Conservation (phyloP, 2,113 vertebrate genomes). For the Phycodurus eques region DNA sequence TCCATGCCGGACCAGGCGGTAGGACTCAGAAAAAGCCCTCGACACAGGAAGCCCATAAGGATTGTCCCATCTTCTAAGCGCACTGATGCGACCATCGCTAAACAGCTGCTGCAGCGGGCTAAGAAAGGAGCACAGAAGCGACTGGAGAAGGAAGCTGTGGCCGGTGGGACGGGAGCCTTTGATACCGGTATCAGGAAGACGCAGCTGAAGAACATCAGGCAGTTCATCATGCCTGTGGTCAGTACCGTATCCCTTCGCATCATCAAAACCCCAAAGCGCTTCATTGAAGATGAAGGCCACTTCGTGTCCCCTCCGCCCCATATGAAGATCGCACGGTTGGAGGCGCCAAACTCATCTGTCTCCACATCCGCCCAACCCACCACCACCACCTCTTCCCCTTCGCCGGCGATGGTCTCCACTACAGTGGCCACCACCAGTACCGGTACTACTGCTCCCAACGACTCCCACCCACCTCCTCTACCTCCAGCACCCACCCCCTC, state of each 20-base stretch:
- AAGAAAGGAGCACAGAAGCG: constrained; percentile 90
- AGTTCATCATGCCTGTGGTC: constrained; percentile 98
- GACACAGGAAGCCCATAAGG: constrained; percentile 90
- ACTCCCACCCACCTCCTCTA: constrained; percentile 62
- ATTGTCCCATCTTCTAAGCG: constrained; percentile 93
- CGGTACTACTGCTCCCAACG: constrained; percentile 36
- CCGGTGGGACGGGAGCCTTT: constrained; percentile 41
- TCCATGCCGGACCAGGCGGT: constrained; percentile 72
- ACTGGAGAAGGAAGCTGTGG: constrained; percentile 84
- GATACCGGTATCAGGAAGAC: constrained; percentile 85
- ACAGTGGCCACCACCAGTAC: constrained; percentile 37
- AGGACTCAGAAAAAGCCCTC: constrained; percentile 88
- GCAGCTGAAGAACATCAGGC: constrained; percentile 94
- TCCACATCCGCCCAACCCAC: constrained; percentile 52
- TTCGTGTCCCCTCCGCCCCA: constrained; percentile 79
- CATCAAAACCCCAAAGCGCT: constrained; percentile 96
- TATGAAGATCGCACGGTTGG: constrained; percentile 87
- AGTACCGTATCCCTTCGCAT: constrained; percentile 94
- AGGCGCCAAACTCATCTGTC: constrained; percentile 69
- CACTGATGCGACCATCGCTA: constrained; percentile 92
- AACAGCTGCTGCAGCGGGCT: constrained; percentile 92
- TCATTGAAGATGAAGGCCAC: constrained; percentile 94
- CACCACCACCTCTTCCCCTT: constrained; percentile 44
- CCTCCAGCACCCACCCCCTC: constrained; percentile 54
- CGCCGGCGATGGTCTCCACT: constrained; percentile 48